Conservation (phyloP, 2,113 vertebrate species). For the Hiodon tergisus region DNA sequence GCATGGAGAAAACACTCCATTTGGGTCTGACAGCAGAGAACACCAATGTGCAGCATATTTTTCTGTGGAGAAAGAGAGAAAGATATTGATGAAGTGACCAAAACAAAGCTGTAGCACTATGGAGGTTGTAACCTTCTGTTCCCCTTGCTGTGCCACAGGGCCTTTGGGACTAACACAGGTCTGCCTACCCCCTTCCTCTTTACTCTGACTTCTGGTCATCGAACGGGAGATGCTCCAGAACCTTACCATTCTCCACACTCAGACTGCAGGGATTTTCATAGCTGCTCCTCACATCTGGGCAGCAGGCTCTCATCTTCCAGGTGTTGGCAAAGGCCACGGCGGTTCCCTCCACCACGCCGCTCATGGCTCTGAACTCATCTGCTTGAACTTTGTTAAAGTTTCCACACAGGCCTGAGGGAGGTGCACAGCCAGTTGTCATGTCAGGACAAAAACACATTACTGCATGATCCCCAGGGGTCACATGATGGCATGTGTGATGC, state of each 20-base stretch:
- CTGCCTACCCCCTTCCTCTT: not conserved
- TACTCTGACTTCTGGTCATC: not conserved
- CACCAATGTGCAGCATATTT: conserved; percentile 79
- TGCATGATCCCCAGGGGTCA: too few relatives aligned
- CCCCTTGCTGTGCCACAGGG: not conserved
- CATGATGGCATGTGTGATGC: not conserved
- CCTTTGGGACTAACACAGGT: not conserved
- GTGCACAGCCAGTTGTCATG: not conserved
- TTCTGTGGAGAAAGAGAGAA: conserved; percentile 56
- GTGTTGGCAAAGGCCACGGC: conserved; percentile 57
- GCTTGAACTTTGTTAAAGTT: conserved; percentile 59
- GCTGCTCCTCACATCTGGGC: conserved; percentile 41
- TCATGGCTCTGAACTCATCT: conserved; percentile 56
- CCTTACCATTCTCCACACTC: conserved; percentile 57
- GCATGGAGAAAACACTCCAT: conserved; percentile 67
- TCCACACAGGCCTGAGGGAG: conserved; percentile 58
- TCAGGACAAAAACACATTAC: not conserved
- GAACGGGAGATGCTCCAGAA: not conserved
- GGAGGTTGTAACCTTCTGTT: not conserved
- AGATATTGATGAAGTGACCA: not conserved
- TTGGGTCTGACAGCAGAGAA: conserved; percentile 56
- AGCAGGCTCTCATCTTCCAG: conserved; percentile 54
- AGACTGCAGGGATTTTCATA: conserved; percentile 57
- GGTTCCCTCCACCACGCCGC: conserved; percentile 54
- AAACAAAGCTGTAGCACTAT: not conserved